These are phyloP conservation scores for Hippocampus comes DNA, from an alignment of 2,113 vertebrate genomes.

Conservation along the genomic window DNA sequence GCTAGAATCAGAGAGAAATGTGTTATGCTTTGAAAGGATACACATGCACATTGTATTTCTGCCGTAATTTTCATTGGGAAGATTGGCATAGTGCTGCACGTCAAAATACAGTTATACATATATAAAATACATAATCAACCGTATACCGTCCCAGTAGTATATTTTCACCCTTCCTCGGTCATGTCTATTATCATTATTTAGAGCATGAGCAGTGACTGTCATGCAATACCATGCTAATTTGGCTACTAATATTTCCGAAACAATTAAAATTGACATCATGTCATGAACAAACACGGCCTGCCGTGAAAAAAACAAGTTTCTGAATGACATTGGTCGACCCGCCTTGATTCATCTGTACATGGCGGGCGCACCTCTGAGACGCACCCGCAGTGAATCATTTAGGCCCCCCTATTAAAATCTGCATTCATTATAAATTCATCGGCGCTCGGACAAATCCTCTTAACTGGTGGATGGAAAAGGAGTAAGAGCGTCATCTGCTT, in stretches of 20 bases:
- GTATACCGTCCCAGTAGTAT: too few relatives aligned
- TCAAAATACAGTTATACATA: too few relatives aligned
- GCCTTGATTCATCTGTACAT: not conserved
- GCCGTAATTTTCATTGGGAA: too few relatives aligned
- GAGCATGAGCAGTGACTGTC: not conserved
- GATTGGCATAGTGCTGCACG: too few relatives aligned
- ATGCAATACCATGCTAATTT: not conserved
- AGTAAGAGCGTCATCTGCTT: slow-evolving; percentile 65
- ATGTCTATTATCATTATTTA: not conserved
- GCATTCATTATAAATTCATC: slow-evolving; percentile 79
- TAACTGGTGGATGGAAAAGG: slow-evolving; percentile 69
- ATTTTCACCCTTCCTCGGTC: too few relatives aligned
- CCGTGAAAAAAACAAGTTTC: slow-evolving; percentile 5
- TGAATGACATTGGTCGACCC: slow-evolving; percentile 28
- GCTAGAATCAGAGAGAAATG: too few relatives aligned
- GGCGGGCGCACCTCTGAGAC: slow-evolving; percentile 44
- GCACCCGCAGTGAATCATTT: slow-evolving; percentile 79
- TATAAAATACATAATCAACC: too few relatives aligned
- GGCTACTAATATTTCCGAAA: not conserved
- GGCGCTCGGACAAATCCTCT: slow-evolving; percentile 75
- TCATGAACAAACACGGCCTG: not conserved
- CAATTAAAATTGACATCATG: not conserved
- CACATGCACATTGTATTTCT: too few relatives aligned
- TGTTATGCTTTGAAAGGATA: too few relatives aligned
- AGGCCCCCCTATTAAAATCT: slow-evolving; percentile 74